Conservation (phyloP, 1,140 invertebrate species). For the Maniola jurtina region DNA sequence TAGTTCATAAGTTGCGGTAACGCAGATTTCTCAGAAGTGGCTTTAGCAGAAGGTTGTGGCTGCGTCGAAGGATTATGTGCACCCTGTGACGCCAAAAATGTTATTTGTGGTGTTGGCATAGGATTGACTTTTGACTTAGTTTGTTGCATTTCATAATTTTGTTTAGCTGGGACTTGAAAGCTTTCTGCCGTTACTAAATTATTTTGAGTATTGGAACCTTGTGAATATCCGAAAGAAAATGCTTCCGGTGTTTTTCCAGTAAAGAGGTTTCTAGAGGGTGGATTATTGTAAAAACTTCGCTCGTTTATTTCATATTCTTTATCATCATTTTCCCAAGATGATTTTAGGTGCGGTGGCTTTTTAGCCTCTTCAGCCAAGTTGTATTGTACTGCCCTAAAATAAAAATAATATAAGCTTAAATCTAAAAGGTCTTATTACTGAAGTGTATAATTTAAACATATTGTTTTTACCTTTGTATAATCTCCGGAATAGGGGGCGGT, state of each 20-base stretch:
- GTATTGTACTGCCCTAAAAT: conserved; percentile 67
- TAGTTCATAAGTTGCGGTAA: conserved; percentile 70
- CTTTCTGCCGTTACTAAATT: conserved; percentile 52
- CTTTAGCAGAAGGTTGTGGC: conserved; percentile 46
- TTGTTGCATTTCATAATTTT: conserved; percentile 52
- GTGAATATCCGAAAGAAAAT: conserved; percentile 60
- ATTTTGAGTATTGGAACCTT: conserved; percentile 48
- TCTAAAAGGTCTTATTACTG: background rate
- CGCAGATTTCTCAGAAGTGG: conserved; percentile 49
- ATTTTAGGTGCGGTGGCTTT: conserved; percentile 56
- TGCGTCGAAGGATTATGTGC: conserved; percentile 55
- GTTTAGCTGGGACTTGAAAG: conserved; percentile 48
- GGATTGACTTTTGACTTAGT: conserved; percentile 48
- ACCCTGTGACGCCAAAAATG: conserved; percentile 72
- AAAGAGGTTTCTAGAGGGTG: conserved; percentile 56
- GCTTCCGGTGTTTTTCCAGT: conserved; percentile 70
- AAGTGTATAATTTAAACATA: conserved; percentile 1
- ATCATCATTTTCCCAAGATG: conserved; percentile 52
- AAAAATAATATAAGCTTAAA: conserved; percentile 12
- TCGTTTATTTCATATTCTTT: conserved; percentile 45
- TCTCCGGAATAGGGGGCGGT: conserved; percentile 78
- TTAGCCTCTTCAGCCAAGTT: conserved; percentile 74
- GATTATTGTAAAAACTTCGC: conserved; percentile 32
- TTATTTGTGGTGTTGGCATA: conserved; percentile 66
- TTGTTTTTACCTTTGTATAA: conserved; percentile 69